phyloP scores from a whole-genome alignment of 2,888 invertebrate genomes.

The Lepidocyrtoides sp. region DNA sequence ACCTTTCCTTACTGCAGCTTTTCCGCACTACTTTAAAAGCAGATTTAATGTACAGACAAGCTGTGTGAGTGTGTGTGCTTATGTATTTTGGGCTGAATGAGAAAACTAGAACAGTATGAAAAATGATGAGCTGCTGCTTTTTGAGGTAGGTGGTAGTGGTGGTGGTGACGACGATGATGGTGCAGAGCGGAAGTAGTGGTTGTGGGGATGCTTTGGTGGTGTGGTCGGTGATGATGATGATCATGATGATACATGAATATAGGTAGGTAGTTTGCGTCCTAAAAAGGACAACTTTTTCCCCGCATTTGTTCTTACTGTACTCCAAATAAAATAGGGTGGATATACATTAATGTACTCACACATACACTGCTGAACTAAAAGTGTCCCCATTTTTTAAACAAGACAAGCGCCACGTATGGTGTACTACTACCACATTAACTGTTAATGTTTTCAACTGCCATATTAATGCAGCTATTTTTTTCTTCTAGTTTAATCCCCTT shows the following conservation, averaged over 20 bases:
- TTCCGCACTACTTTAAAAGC: constrained; percentile 1
- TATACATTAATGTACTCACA: no score
- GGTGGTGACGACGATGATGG: not conserved
- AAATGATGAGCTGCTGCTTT: constrained; percentile 57
- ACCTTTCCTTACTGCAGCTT: not conserved
- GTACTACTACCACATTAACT: no score
- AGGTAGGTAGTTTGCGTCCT: no score
- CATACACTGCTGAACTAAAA: no score
- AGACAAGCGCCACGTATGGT: no score
- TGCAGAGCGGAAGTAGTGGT: constrained; percentile 9
- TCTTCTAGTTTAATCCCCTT: not conserved
- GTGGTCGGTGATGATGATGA: not conserved
- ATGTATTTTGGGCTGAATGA: not conserved
- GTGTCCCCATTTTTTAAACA: no score
- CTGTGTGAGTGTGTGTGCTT: not conserved
- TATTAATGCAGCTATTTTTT: not conserved
- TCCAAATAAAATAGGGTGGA: no score
- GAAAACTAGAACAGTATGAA: constrained; percentile 47
- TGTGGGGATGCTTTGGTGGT: not conserved
- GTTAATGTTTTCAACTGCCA: no score
- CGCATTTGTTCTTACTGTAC: not conserved
- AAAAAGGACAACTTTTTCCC: no score
- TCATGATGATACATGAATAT: not conserved
- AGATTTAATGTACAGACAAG: constrained; percentile 8
- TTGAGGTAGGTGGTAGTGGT: constrained; percentile 16